Conservation (phyloP, 2,113 vertebrate species). For the Crotalus helleri region DNA sequence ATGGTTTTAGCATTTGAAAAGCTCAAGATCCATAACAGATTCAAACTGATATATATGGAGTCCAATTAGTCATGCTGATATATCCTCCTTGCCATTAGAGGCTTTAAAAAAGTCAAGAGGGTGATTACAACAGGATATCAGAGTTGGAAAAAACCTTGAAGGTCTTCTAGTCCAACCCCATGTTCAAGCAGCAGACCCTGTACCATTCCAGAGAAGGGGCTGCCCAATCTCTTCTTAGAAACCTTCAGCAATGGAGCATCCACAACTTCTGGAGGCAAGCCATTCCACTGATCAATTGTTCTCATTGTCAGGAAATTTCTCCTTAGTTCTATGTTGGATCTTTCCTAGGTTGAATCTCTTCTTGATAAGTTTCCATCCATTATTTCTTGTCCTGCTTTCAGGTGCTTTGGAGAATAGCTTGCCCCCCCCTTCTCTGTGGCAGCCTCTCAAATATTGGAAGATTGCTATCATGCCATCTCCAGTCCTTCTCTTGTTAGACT, state of each 20-base stretch:
- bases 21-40: not conserved
- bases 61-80: not conserved
- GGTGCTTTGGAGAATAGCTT: not conserved
- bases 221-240: not conserved
- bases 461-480: not conserved
- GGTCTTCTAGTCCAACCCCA: not conserved
- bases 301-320: not conserved
- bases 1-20: not conserved
- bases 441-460: not conserved
- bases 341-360: no score
- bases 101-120: not conserved
- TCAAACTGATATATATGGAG: not conserved
- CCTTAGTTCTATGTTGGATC: not conserved
- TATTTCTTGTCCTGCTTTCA: not conserved
- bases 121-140: not conserved
- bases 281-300: not conserved
- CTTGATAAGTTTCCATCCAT: not conserved
- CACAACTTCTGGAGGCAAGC: not conserved
- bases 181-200: not conserved
- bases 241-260: not conserved
- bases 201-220: not conserved
- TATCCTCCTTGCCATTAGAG: not conserved
- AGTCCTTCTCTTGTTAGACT: not conserved
- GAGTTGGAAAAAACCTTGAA: not conserved
- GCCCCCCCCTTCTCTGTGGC: not conserved